A percentile compares a stretch with the other conserved stretches of the same genome.
Conservation (phyloP, 2,888 invertebrate species). For the Kryphioiulus occultus region DNA sequence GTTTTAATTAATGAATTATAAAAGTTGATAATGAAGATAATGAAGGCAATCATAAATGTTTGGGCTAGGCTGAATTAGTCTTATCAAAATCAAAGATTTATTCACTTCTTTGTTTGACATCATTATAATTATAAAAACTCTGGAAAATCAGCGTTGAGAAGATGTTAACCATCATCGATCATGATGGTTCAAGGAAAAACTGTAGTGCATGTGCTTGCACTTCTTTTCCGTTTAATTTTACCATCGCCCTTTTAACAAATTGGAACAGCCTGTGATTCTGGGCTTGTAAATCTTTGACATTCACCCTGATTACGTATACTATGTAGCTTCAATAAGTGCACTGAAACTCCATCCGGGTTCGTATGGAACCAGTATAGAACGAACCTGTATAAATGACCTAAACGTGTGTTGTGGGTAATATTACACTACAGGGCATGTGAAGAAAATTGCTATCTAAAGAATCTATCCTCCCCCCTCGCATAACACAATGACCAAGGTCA, state of each 20-base stretch:
- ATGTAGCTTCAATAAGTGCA: not conserved
- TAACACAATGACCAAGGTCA: constrained; percentile 16
- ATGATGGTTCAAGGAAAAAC: too few relatives aligned
- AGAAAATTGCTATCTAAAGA: not conserved
- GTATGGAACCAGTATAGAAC: not conserved
- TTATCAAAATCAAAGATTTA: too few relatives aligned
- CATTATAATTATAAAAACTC: too few relatives aligned
- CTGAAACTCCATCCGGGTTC: not conserved
- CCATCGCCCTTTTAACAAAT: not conserved
- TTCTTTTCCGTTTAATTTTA: too few relatives aligned
- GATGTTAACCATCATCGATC: too few relatives aligned
- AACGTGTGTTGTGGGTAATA: not conserved
- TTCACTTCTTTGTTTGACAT: too few relatives aligned
- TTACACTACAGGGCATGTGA: not conserved
- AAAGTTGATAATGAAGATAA: too few relatives aligned
- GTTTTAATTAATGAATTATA: too few relatives aligned
- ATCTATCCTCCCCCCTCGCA: not conserved
- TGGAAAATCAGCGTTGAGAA: too few relatives aligned
- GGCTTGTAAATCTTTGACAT: not conserved
- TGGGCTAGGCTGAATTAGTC: too few relatives aligned
- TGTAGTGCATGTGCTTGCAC: too few relatives aligned
- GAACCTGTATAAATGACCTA: not conserved
- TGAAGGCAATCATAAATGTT: too few relatives aligned
- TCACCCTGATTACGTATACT: not conserved
- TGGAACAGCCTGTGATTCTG: not conserved